Evolutionary conservation across 2,797 vertebrate species (phyloP).

Genomic region (Apogon hyalosoma): DNA sequence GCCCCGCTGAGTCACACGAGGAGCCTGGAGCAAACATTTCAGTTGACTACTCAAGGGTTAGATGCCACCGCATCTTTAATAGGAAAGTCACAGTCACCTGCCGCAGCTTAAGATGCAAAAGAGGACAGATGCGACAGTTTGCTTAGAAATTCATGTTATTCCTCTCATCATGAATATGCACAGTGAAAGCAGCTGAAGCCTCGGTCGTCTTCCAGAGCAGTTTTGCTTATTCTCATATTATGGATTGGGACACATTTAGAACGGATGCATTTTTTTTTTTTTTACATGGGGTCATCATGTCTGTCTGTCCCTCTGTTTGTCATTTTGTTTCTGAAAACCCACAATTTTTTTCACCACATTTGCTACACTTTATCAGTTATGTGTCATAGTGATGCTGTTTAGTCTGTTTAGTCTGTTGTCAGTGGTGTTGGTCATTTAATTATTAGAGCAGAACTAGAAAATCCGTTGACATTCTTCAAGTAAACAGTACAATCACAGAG

Average conservation of each 20-base stretch:
- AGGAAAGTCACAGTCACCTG: conserved; percentile 44
- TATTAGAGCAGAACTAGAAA: too few relatives aligned
- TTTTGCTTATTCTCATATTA: neutral
- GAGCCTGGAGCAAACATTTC: conserved; percentile 54
- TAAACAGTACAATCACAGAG: too few relatives aligned
- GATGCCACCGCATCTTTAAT: conserved; percentile 51
- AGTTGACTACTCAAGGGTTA: conserved; percentile 42
- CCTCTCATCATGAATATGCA: conserved; percentile 20
- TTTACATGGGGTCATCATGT: too few relatives aligned
- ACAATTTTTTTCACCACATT: too few relatives aligned
- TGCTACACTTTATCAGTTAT: too few relatives aligned
- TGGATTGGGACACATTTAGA: neutral
- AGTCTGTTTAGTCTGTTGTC: too few relatives aligned
- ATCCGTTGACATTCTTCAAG: too few relatives aligned
- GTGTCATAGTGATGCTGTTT: too few relatives aligned
- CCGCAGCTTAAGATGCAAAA: conserved; percentile 28
- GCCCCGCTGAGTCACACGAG: conserved; percentile 31
- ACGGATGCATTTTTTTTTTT: neutral
- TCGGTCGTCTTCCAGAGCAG: conserved; percentile 5
- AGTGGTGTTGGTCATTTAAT: too few relatives aligned
- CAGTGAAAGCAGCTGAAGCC: conserved; percentile 16
- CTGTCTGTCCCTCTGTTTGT: too few relatives aligned
- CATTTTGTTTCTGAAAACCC: too few relatives aligned
- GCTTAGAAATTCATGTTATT: conserved; percentile 22
- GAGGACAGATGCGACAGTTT: conserved; percentile 22